A percentile compares a stretch with the other conserved stretches of the same genome.
phyloP scores from a whole-genome alignment of 1,140 invertebrate genomes.

The Pinna nobilis region DNA sequence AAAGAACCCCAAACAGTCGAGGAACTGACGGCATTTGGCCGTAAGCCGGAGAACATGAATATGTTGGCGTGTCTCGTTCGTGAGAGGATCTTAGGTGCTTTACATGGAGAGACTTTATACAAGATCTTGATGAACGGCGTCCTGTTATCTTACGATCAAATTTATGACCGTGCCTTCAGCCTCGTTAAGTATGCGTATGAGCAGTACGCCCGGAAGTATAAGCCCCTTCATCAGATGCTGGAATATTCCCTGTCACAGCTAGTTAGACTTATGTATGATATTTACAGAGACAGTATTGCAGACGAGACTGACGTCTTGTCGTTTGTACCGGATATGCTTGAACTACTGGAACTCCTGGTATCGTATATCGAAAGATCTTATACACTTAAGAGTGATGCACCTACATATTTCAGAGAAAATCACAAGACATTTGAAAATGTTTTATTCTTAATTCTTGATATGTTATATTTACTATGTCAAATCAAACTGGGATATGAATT shows the following conservation, averaged over 20 bases:
- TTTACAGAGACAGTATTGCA: conserved; percentile 1
- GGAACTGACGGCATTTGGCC: background rate
- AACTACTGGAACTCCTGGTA: background rate
- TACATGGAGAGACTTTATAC: conserved; percentile 20
- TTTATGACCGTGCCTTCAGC: background rate
- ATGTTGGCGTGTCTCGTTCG: background rate
- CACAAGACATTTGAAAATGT: background rate
- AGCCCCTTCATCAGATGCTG: conserved; percentile 10
- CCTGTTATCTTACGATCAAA: conserved; percentile 6
- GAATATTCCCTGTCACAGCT: conserved; percentile 29
- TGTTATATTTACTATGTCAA: background rate
- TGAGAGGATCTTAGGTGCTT: conserved; percentile 6
- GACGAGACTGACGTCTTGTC: background rate
- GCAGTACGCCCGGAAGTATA: conserved; percentile 4
- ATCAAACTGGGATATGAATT: background rate
- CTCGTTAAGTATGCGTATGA: conserved; percentile 14
- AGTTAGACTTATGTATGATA: conserved; percentile 16
- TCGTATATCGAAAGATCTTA: background rate
- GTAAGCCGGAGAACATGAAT: background rate
- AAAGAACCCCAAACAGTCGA: conserved; percentile 10
- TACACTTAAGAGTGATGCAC: background rate
- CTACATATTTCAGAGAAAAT: conserved; percentile 5
- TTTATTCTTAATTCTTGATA: background rate
- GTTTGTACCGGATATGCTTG: background rate
- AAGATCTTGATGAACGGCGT: conserved; percentile 19